Conservation (phyloP, 2,888 invertebrate species). For the Euzetes globulus region DNA sequence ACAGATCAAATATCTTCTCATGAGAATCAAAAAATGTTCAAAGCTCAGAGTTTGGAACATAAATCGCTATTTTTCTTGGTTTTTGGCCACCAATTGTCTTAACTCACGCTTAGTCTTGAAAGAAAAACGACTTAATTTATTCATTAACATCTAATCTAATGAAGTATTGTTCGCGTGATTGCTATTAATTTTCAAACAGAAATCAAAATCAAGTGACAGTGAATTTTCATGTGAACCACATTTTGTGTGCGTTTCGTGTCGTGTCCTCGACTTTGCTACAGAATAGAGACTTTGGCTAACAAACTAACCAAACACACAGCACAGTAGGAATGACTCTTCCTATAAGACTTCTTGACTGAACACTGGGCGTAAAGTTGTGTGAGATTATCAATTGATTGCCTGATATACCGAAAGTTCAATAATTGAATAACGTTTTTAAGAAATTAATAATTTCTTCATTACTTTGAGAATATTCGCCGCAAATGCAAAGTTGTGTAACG, state of each 20-base stretch:
- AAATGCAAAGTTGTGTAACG: too few species aligned
- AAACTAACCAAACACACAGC: too few species aligned
- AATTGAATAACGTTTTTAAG: too few species aligned
- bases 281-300: not conserved
- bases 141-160: not conserved
- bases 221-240: not conserved
- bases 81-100: not conserved
- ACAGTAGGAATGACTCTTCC: too few species aligned
- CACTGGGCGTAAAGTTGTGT: too few species aligned
- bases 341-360: too few species aligned
- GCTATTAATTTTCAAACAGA: not conserved
- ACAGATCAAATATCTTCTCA: not conserved
- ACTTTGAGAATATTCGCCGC: too few species aligned
- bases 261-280: not conserved
- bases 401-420: too few species aligned
- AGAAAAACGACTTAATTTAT: not conserved
- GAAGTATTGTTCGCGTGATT: slow-evolving; percentile 9
- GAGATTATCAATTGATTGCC: too few species aligned
- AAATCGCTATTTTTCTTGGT: not conserved
- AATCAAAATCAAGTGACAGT: not conserved
- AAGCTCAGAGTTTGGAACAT: not conserved
- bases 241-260: not conserved
- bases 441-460: too few species aligned
- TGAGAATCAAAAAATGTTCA: not conserved
- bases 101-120: not conserved